Conservation (phyloP, 2,113 vertebrate species). For the Mohoua ochrocephala region DNA sequence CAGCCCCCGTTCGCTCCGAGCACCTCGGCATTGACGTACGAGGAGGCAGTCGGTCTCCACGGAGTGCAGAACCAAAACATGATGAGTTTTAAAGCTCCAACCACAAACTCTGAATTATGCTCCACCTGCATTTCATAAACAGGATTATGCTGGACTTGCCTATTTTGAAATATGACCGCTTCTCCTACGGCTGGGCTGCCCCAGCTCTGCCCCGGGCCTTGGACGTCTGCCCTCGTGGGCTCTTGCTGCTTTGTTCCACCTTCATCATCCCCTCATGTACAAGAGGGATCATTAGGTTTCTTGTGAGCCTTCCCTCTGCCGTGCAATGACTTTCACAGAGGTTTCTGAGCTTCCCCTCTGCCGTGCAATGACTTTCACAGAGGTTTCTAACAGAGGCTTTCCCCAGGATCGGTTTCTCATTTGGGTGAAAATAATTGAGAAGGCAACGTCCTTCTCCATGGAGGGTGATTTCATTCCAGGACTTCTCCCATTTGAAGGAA, state of each 20-base stretch:
- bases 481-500: constrained; percentile 30
- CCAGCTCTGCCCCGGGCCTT: constrained; percentile 31
- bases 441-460: background rate
- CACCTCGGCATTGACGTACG: background rate
- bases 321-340: background rate
- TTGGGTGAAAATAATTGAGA: background rate
- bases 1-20: background rate
- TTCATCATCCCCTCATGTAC: background rate
- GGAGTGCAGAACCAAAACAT: background rate
- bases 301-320: background rate
- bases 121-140: constrained; percentile 59
- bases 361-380: background rate
- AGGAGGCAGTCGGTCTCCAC: background rate
- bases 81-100: constrained; percentile 30
- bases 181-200: background rate
- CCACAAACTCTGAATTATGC: constrained; percentile 44
- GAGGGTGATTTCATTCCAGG: background rate
- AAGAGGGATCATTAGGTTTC: background rate
- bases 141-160: constrained; percentile 40
- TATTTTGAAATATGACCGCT: constrained; percentile 54
- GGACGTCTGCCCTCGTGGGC: background rate
- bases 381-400: background rate
- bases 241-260: background rate
- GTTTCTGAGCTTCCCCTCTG: background rate
- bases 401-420: background rate